Conservation (phyloP, 2,797 vertebrate species). For the Lutjanus campechanus region DNA sequence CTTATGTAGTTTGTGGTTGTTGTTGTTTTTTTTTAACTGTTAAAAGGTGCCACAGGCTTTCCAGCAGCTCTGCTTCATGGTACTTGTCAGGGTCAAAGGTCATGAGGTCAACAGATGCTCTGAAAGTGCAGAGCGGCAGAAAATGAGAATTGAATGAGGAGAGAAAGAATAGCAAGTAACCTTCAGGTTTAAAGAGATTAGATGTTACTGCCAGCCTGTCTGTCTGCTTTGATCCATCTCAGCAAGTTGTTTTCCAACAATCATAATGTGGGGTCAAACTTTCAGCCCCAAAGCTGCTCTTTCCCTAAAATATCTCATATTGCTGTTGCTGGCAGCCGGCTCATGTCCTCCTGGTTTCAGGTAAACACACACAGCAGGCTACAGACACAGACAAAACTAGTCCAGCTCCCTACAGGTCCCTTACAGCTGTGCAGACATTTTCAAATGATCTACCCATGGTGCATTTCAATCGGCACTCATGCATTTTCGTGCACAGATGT, state of each 20-base stretch:
- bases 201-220: conserved; percentile 23
- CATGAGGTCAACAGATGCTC: conserved; percentile 28
- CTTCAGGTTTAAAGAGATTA: conserved; percentile 51
- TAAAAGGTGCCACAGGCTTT: not conserved
- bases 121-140: conserved; percentile 43
- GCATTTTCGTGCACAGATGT: conserved; percentile 9
- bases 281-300: conserved; percentile 14
- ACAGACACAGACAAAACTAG: not conserved
- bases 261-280: conserved; percentile 34
- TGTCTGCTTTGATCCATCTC: conserved; percentile 67
- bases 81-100: conserved; percentile 45
- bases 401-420: conserved; percentile 16
- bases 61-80: conserved; percentile 10
- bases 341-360: conserved; percentile 32
- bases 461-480: conserved; percentile 8
- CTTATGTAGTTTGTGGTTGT: not conserved
- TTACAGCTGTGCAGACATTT: conserved; percentile 27
- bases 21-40: not conserved
- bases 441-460: conserved; percentile 13
- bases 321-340: conserved; percentile 40
- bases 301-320: conserved; percentile 27
- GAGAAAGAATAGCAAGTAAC: conserved; percentile 33
- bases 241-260: conserved; percentile 58
- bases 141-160: conserved; percentile 31
- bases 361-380: conserved; percentile 49